Evolutionary conservation across 2,113 vertebrate species (phyloP).

Genomic region (Corythornis vintsioides): DNA sequence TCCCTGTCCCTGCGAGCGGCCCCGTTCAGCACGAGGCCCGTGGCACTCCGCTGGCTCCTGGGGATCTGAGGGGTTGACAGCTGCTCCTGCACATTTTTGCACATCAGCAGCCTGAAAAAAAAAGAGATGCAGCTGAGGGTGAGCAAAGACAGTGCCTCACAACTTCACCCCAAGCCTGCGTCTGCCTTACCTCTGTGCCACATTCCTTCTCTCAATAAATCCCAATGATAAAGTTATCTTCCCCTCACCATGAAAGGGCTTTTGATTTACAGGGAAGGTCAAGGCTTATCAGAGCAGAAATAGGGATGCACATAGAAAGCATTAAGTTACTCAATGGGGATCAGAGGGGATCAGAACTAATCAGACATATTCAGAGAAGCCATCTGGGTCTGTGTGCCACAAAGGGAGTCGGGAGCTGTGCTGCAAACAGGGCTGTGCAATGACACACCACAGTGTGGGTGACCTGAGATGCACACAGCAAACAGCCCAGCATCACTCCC

Average conservation of each 20-base stretch:
- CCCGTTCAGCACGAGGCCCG: constrained; percentile 77
- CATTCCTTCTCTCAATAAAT: not conserved
- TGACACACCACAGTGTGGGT: rapidly evolving
- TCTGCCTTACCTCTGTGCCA: not conserved
- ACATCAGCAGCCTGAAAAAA: constrained; percentile 85
- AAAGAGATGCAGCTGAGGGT: not conserved
- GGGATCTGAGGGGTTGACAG: constrained; percentile 85
- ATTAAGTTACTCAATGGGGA: not conserved
- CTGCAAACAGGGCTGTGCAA: not conserved
- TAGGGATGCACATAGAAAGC: rapidly evolving
- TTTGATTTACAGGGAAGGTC: not conserved
- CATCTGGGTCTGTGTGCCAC: rapidly evolving
- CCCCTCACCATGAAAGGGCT: not conserved
- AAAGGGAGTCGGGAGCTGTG: not conserved
- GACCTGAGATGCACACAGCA: rapidly evolving
- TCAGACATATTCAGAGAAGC: not conserved
- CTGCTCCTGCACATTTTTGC: constrained; percentile 87
- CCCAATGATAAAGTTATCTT: not conserved
- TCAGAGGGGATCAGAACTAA: not conserved
- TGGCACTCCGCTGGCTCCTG: constrained; percentile 71
- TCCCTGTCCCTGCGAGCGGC: constrained; percentile 68
- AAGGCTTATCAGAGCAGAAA: not conserved
- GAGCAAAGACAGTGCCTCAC: not conserved
- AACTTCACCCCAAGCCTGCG: not conserved
- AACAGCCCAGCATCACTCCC: not conserved